Conservation (phyloP, 2,888 invertebrate genomes). For the Metopia argyrocephala region DNA sequence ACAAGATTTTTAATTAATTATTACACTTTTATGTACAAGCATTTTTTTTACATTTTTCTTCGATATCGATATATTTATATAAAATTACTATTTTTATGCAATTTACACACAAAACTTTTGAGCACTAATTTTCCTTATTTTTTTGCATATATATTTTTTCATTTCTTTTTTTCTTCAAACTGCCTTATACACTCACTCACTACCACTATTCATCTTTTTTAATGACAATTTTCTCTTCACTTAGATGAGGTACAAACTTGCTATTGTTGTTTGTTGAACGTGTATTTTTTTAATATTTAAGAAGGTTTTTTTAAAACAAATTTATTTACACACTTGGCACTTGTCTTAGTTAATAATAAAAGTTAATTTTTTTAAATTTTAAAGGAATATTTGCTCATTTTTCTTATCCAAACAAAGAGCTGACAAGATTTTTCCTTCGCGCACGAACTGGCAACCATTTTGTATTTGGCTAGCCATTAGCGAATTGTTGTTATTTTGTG, state of each 20-base stretch:
- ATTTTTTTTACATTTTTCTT: constrained; percentile 7
- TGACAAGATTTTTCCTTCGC: constrained; percentile 72
- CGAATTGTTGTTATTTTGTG: constrained; percentile 64
- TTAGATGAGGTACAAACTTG: constrained; percentile 34
- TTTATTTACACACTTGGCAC: constrained; percentile 62
- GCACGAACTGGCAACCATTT: constrained; percentile 74
- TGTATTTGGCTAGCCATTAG: constrained; percentile 69
- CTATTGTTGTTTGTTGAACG: constrained; percentile 29
- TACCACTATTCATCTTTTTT: constrained; percentile 50
- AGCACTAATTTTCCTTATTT: constrained; percentile 37
- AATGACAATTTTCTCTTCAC: constrained; percentile 50
- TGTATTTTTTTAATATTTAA: not conserved
- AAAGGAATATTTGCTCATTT: constrained; percentile 68
- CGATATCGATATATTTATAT: constrained; percentile 1
- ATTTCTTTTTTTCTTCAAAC: constrained; percentile 35
- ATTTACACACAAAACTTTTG: constrained; percentile 16
- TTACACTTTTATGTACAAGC: not conserved
- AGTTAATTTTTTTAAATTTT: constrained; percentile 68
- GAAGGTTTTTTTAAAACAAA: constrained; percentile 5
- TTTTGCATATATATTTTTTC: constrained; percentile 61
- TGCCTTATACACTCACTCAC: constrained; percentile 50
- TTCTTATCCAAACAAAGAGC: constrained; percentile 69
- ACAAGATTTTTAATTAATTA: constrained; percentile 20
- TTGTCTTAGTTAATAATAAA: constrained; percentile 68
- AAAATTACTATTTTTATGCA: constrained; percentile 13